Evolutionary conservation across 2,113 vertebrate genomes (phyloP), one percentile per base, ranked within the genome.

Genomic region (Tauraco erythrolophus): DNA sequence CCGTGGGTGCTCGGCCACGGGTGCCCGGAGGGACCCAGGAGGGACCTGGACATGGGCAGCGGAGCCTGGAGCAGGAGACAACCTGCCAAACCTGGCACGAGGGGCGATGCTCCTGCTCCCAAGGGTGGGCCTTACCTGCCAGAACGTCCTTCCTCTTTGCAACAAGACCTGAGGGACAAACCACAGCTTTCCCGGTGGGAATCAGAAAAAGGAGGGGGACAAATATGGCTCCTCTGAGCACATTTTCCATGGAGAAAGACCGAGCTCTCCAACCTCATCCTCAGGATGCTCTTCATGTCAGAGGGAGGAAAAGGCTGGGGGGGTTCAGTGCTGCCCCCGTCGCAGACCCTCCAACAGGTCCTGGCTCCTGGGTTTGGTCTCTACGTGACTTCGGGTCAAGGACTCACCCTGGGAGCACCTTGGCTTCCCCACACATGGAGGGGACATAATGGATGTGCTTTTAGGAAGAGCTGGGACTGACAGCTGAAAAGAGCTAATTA

Each of bases 141-240:
- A 19, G 50, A 51, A 16, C 11, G 21, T 35, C 86, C 85, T 31
- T 51, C 41, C 76, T 31, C 74, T 33, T 50, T 13, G 27, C 24
- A 15, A 4, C 1, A 35, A 48, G 48, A 46, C 11, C 78, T 3
- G 65, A 16, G 46, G 7, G 57, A n/a, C 2, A 7, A 30, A 37
- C 39, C 3, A 14, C 30, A 16, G 30, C 41, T 61, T 83, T 83
- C 27, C 17, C 14, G 8, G 16, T 1, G 7, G 27, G 7, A 79
- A 43, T 16, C 6, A 10, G 24, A 1, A 23, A 14, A n/a, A 56
- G 11, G 24, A 65, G 17, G 23, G 15, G 31, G 17, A 5, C 10
- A 6, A 74, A 35, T 0, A 0, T 5, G 28, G 7, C n/a, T 60
- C 25, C 18, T 39, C 15, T 7, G 1, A 6, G 19, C 2, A 8